Evolutionary conservation across 2,888 invertebrate genomes (phyloP), one percentile per base, ranked within the genome.

Genomic region (Athrips mouffetella): DNA sequence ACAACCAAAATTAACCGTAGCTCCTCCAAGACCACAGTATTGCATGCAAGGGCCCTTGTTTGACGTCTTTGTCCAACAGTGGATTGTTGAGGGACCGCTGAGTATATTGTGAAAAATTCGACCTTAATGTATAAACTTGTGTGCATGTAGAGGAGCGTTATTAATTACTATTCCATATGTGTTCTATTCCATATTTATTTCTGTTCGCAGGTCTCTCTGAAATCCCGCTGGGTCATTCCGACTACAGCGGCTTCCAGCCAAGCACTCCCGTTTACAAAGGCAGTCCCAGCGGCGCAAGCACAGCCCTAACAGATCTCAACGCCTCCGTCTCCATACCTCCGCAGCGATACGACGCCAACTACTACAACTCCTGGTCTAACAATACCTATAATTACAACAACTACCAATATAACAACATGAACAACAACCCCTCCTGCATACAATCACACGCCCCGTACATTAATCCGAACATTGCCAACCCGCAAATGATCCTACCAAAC

Each of bases 401-500:
- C 69, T 92, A 93, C 65, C 92, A 93, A 67, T 94, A 94, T 83
- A 91, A 91, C 73, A 90, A 91, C 55, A 83, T 89, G 5, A 90
- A 89, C 67, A 90, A 88, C 66, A 89, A 90, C 57, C 79, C 87
- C 15, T 71, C 86, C 10, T 89, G 89, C 55, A 59, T 89, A 44
- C 89, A 89, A 53, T 79, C 89, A 5, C 92, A 92, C 63, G 89
- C 91, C 55, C 85, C 90, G 3, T 92, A 92, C 75, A 89, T 91
- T 50, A 91, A 90, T 59, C 89, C 92, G 0, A 37, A 21, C 21
- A 91, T 90, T 59, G 89, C 92, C 0, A 85, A 85, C 47, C 90
- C 93, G 1, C 90, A 92, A 49, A 93, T 95, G 91, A 92, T 95
- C 15, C 90, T 95, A 0, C 95, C 95, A 0, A 94, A 94, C 65